phyloP scores from a whole-genome alignment of 2,888 invertebrate species.

The Frankliniella intonsa region DNA sequence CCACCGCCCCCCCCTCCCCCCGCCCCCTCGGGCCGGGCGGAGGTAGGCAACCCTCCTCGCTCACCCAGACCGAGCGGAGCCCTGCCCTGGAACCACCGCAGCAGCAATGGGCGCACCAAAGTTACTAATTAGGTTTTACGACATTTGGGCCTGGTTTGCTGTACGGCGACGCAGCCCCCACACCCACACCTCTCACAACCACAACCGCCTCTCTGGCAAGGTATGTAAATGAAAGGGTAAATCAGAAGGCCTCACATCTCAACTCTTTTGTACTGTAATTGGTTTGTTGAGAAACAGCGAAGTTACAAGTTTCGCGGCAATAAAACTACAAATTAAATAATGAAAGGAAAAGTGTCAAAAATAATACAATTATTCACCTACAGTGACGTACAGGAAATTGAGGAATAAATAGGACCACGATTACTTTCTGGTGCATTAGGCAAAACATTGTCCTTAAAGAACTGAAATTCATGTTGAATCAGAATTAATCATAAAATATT shows the following conservation, averaged over 20 bases:
- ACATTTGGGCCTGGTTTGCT: no score
- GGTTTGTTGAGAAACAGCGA: neutral
- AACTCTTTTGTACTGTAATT: neutral
- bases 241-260: no score
- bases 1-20: neutral
- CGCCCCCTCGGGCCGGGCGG: no score
- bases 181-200: no score
- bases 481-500: neutral
- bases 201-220: no score
- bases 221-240: no score
- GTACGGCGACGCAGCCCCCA: no score
- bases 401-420: neutral
- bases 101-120: no score
- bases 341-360: slow-evolving; percentile 20
- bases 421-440: neutral
- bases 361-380: slow-evolving; percentile 8
- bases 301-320: neutral
- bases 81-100: no score
- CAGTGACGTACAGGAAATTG: neutral
- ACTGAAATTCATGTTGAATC: neutral
- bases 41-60: no score
- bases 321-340: slow-evolving; percentile 25
- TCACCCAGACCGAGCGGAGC: no score
- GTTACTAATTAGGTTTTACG: no score
- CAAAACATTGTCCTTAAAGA: neutral